Conservation (phyloP, 2,113 vertebrate genomes). For the Lepus europaeus region DNA sequence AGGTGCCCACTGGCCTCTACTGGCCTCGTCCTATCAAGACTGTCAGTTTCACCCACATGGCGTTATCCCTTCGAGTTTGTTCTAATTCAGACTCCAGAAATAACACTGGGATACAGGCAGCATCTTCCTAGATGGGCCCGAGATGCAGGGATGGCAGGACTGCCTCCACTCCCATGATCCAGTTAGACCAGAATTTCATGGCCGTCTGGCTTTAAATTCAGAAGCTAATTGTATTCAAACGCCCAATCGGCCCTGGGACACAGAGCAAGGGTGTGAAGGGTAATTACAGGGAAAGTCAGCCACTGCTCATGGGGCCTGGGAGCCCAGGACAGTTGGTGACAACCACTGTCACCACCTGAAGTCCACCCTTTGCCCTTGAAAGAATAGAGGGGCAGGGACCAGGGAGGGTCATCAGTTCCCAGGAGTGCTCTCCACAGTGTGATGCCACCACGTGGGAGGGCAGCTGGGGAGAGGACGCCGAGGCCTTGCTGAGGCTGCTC, state of each 20-base stretch:
- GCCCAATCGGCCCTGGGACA: background rate
- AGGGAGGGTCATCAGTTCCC: too few species aligned
- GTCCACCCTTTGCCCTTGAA: background rate
- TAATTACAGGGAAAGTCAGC: slow-evolving; percentile 18
- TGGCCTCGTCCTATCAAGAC: background rate
- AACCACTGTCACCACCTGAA: background rate
- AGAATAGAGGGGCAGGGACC: background rate
- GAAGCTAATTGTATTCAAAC: slow-evolving; percentile 61
- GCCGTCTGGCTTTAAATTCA: slow-evolving; percentile 43
- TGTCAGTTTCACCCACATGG: background rate
- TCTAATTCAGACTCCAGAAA: slow-evolving; percentile 32
- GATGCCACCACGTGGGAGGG: background rate
- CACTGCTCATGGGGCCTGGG: background rate
- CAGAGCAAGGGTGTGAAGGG: background rate
- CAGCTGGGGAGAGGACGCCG: background rate
- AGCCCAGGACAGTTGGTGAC: background rate
- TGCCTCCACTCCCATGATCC: background rate
- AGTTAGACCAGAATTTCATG: slow-evolving; percentile 44
- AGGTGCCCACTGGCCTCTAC: background rate
- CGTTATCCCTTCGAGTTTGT: background rate
- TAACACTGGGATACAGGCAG: background rate
- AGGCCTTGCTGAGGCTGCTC: background rate
- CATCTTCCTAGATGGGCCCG: background rate
- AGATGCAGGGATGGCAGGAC: background rate
- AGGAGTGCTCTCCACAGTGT: background rate